Percentiles rank a stretch among this genome's conserved stretches.
These are phyloP conservation scores for Campoletis sonorensis DNA, from an alignment of 1,140 invertebrate genomes.

Conservation along the genomic window DNA sequence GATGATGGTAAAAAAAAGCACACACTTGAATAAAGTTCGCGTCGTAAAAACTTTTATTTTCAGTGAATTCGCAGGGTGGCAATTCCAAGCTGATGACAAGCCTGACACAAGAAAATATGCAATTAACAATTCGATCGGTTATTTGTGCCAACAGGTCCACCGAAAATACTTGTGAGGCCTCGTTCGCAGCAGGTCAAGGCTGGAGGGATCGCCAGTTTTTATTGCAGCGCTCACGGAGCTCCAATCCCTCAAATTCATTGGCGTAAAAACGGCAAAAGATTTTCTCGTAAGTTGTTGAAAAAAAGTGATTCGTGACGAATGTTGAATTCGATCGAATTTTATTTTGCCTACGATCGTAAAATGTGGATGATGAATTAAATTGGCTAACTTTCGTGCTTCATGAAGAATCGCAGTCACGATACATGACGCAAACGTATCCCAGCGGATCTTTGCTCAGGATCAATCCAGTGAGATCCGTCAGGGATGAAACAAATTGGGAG, in stretches of 20 bases:
- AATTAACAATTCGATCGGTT: not conserved
- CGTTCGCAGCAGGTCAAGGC: conserved; percentile 91
- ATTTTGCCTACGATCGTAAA: not conserved
- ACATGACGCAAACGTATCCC: conserved; percentile 82
- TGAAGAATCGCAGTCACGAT: conserved; percentile 83
- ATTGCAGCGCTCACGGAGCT: conserved; percentile 94
- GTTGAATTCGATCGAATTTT: not conserved
- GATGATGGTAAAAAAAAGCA: too few relatives aligned
- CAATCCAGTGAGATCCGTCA: conserved; percentile 88
- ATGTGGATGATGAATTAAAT: not conserved
- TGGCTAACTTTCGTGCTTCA: conserved; percentile 43
- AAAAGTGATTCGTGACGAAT: too few relatives aligned
- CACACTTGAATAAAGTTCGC: not conserved
- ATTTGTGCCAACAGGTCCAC: conserved; percentile 86
- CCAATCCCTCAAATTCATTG: conserved; percentile 92
- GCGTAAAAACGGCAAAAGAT: conserved; percentile 92
- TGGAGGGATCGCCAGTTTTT: conserved; percentile 95
- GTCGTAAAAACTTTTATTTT: not conserved
- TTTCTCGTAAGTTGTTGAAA: conserved; percentile 82
- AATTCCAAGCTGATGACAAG: not conserved
- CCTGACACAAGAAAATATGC: not conserved
- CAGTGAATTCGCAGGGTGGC: not conserved
- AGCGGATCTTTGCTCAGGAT: conserved; percentile 92
- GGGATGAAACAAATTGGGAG: conserved; percentile 95
- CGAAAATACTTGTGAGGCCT: conserved; percentile 91